Evolutionary conservation across 1,140 invertebrate genomes (phyloP), one percentile per base, ranked within the genome.

Genomic region (Cheumatopsyche charites): DNA sequence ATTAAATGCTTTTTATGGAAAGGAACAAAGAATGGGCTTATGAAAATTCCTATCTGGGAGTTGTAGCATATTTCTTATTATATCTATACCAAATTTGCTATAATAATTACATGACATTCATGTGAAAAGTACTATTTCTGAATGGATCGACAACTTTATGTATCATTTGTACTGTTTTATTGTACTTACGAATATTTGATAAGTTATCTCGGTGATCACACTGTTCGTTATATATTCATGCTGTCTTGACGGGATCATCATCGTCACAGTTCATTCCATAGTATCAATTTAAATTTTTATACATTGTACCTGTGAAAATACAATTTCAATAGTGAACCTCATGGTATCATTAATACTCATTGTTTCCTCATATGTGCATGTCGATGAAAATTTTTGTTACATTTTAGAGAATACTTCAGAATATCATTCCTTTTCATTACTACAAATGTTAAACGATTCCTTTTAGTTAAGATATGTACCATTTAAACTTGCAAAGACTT

Each of bases 21-120:
- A 36, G 29, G 29, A 36, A 36, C 9, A 36, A 9, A 36, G 9
- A 36, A 36, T 52, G 55, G 21, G 55, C 55, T 58, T 25, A 52
- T 52, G 19, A 52, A 52, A 52, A 52, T 52, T 58, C 55, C 55
- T 58, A 21, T 58, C 23, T 19, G 23, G 55, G 55, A 58, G 23
- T 58, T 58, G 19, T 58, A 58, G 55, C 23, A 25, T 26, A 21
- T 58, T 26, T 58, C 23, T 58, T 58, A 58, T 13, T 23, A 25
- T 23, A 25, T 25, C 11, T 58, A 58, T 58, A 58, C 23, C 23
- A 58, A 58, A 63, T 63, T 15, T 42, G 26, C 13, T 63, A 42
- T 42, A 41, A n/a, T 62, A 62, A 63, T 63, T 63, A 63, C 62
- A 63, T 63, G 62, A 63, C 62, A 63, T 63, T 63, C 62, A 63